phyloP scores from a whole-genome alignment of 2,888 invertebrate genomes.

The Julus scandinavius region DNA sequence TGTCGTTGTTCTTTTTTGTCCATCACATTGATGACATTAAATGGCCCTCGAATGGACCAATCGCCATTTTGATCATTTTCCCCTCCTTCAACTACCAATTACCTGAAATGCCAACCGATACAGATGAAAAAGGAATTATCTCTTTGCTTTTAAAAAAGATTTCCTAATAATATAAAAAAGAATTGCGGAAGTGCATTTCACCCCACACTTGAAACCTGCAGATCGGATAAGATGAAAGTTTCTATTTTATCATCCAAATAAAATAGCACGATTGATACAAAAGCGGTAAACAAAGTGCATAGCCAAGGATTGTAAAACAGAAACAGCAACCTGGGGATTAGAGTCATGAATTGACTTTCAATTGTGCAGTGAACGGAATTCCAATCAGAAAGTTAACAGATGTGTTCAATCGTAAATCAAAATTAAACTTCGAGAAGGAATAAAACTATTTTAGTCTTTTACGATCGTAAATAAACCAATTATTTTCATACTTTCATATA shows the following conservation, averaged over 20 bases:
- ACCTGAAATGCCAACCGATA: neutral
- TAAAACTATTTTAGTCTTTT: too few relatives aligned
- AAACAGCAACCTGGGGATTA: neutral
- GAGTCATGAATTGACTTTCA: neutral
- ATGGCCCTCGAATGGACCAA: neutral
- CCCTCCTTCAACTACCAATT: neutral
- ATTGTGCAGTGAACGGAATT: neutral
- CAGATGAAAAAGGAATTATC: neutral
- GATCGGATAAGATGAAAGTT: neutral
- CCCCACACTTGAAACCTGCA: neutral
- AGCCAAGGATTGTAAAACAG: neutral
- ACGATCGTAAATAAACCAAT: too few relatives aligned
- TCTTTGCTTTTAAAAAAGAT: neutral
- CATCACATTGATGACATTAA: neutral
- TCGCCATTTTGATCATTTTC: constrained; percentile 4
- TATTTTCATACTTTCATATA: too few relatives aligned
- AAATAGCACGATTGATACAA: neutral
- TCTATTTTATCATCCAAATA: neutral
- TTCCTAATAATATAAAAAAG: neutral
- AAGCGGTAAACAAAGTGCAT: neutral
- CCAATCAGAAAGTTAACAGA: neutral
- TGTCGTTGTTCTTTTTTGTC: neutral
- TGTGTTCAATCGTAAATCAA: neutral
- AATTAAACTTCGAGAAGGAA: neutral
- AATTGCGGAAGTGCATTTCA: neutral